phyloP scores from a whole-genome alignment of 2,888 invertebrate species.

The Philereme vetulata region DNA sequence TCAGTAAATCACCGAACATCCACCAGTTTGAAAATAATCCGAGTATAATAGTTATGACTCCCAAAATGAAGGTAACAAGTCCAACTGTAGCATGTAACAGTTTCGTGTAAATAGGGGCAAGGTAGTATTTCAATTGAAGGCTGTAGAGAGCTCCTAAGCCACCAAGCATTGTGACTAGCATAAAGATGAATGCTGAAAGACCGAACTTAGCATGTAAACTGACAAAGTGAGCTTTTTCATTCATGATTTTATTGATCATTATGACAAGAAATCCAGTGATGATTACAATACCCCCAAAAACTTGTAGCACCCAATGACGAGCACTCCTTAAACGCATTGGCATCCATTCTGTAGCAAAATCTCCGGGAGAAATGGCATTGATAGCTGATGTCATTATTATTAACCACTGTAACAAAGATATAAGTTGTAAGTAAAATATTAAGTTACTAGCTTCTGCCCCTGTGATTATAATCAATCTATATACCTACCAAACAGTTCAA shows the following conservation, averaged over 20 bases:
- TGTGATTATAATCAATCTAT: too few relatives aligned
- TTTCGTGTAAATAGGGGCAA: slow-evolving; percentile 77
- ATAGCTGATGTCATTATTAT: slow-evolving; percentile 76
- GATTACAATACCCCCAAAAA: slow-evolving; percentile 58
- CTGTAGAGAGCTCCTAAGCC: slow-evolving; percentile 74
- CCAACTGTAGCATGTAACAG: slow-evolving; percentile 72
- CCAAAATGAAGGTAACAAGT: slow-evolving; percentile 68
- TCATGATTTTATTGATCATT: slow-evolving; percentile 68
- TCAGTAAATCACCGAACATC: slow-evolving; percentile 65
- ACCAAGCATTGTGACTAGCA: slow-evolving; percentile 69
- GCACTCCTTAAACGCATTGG: slow-evolving; percentile 75
- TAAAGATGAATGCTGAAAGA: slow-evolving; percentile 67
- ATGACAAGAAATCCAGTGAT: slow-evolving; percentile 70
- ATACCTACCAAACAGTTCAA: too few relatives aligned
- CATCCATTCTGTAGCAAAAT: slow-evolving; percentile 81
- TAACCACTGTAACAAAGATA: slow-evolving; percentile 68
- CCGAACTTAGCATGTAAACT: slow-evolving; percentile 76
- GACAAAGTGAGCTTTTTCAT: slow-evolving; percentile 63
- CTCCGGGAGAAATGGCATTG: slow-evolving; percentile 77
- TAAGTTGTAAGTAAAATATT: too few relatives aligned
- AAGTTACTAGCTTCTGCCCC: too few relatives aligned
- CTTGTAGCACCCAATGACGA: slow-evolving; percentile 78
- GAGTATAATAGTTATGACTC: slow-evolving; percentile 68
- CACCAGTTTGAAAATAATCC: slow-evolving; percentile 74
- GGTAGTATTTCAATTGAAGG: slow-evolving; percentile 70